These are phyloP conservation scores for Hirtodrosophila alboralis DNA, from an alignment of 2,888 invertebrate genomes.

Conservation along the genomic window DNA sequence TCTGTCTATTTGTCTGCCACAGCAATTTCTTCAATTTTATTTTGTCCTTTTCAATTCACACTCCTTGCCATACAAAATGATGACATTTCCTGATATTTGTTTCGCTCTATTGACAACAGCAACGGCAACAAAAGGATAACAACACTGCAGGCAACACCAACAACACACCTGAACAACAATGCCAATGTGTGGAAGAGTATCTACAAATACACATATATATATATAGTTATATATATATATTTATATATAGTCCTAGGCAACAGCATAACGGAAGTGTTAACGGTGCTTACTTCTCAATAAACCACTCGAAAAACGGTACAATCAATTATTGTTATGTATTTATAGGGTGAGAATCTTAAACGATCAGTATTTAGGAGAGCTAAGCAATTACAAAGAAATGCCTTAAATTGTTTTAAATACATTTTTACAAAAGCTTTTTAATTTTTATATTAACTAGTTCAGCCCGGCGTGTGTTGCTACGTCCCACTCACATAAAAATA, in stretches of 20 bases:
- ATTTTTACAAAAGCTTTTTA: too few relatives aligned
- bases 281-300: slow-evolving; percentile 40
- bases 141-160: slow-evolving; percentile 10
- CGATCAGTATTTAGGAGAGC: too few relatives aligned
- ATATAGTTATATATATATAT: too few relatives aligned
- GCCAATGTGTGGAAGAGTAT: slow-evolving; percentile 31
- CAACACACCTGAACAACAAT: slow-evolving; percentile 32
- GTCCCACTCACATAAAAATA: too few relatives aligned
- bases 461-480: too few relatives aligned
- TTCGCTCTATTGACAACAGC: slow-evolving; percentile 59
- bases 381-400: too few relatives aligned
- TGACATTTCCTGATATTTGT: slow-evolving; percentile 82
- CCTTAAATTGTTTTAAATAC: too few relatives aligned
- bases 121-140: slow-evolving; percentile 43
- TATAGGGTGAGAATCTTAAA: too few relatives aligned
- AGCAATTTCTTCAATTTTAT: slow-evolving; percentile 28
- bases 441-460: too few relatives aligned
- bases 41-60: slow-evolving; percentile 37
- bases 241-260: slow-evolving; percentile 4
- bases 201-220: not conserved
- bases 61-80: slow-evolving; percentile 58
- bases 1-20: slow-evolving; percentile 1
- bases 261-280: slow-evolving; percentile 68
- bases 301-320: slow-evolving; percentile 7
- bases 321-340: too few relatives aligned